phyloP scores from a whole-genome alignment of 2,888 invertebrate species.

The Melanostoma mellinum region DNA sequence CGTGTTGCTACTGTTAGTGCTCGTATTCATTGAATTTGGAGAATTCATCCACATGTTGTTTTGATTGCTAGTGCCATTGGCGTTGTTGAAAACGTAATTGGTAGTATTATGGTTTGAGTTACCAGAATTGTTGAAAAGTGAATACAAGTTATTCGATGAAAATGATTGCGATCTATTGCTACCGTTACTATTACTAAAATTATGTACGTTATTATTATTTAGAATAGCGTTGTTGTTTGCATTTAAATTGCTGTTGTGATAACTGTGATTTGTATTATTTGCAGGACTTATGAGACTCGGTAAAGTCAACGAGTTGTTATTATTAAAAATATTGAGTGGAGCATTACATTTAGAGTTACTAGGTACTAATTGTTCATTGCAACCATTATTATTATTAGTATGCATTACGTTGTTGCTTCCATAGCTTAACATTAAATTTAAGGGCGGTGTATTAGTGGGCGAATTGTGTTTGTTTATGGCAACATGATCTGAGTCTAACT shows the following conservation, averaged over 20 bases:
- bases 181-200: constrained; percentile 11
- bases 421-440: constrained; percentile 27
- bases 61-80: constrained; percentile 20
- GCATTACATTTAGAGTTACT: constrained; percentile 41
- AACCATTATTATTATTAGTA: constrained; percentile 34
- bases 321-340: constrained; percentile 46
- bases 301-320: constrained; percentile 13
- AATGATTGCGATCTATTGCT: constrained; percentile 55
- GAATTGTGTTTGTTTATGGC: constrained; percentile 29
- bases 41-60: constrained; percentile 58
- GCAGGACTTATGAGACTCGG: constrained; percentile 33
- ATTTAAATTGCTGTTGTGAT: constrained; percentile 24
- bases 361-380: constrained; percentile 26
- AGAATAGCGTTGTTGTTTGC: constrained; percentile 17
- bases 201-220: constrained; percentile 14
- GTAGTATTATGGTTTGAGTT: constrained; percentile 59
- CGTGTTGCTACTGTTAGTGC: constrained; percentile 48
- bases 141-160: constrained; percentile 67
- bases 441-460: constrained; percentile 38
- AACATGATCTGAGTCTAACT: constrained; percentile 38
- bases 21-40: constrained; percentile 45
- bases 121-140: constrained; percentile 69
- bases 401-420: constrained; percentile 19
- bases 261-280: constrained; percentile 18
- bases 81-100: constrained; percentile 54